phyloP scores from a whole-genome alignment of 2,888 invertebrate genomes.

The Drosophila borealis region DNA sequence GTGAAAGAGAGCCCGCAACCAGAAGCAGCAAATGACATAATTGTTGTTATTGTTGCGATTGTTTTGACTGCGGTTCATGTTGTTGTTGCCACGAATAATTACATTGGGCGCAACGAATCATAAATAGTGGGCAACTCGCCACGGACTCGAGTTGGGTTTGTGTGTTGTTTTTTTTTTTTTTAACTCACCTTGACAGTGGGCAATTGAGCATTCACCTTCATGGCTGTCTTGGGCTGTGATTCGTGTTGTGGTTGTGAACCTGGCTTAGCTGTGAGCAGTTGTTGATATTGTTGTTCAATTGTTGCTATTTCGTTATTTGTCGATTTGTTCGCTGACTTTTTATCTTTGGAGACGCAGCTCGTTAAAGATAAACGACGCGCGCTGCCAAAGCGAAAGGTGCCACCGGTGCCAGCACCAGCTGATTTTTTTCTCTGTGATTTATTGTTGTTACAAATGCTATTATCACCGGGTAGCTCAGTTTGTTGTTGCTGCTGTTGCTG shows the following conservation, averaged over 20 bases:
- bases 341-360: constrained; percentile 71
- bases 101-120: constrained; percentile 34
- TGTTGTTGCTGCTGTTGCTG: constrained; percentile 30
- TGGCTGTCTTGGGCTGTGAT: constrained; percentile 42
- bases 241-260: constrained; percentile 14
- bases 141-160: constrained; percentile 11
- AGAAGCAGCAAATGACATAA: constrained; percentile 66
- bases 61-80: constrained; percentile 17
- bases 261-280: constrained; percentile 28
- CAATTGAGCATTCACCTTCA: constrained; percentile 78
- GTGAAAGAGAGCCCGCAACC: constrained; percentile 5
- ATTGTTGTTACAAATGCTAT: constrained; percentile 28
- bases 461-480: constrained; percentile 20
- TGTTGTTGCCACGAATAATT: constrained; percentile 30
- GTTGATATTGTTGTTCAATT: constrained; percentile 43
- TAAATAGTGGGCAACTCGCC: constrained; percentile 4
- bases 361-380: constrained; percentile 75
- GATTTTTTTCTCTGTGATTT: constrained; percentile 60
- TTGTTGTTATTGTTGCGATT: constrained; percentile 49
- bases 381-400: constrained; percentile 68
- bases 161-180: neutral
- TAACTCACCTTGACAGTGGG: constrained; percentile 80
- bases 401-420: constrained; percentile 41
- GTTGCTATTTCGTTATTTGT: constrained; percentile 26
- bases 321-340: constrained; percentile 35